phyloP scores from a whole-genome alignment of 2,113 vertebrate genomes.

The Tenebrosternarchus preto region DNA sequence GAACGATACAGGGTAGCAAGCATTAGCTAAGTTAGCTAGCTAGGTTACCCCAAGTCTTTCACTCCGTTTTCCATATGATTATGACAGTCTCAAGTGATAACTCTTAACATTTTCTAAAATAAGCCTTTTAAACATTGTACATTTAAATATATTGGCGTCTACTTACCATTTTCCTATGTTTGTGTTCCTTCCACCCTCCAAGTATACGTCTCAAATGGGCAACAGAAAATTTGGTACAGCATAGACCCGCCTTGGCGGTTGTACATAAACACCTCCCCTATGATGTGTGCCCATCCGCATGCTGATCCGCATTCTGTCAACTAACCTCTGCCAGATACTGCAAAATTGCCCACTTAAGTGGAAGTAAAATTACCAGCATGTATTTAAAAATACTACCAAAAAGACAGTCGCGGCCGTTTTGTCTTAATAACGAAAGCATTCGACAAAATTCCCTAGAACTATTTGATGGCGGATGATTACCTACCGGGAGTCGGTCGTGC shows the following conservation, averaged over 20 bases:
- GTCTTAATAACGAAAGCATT: constrained; percentile 5
- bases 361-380: not conserved
- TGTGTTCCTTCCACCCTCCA: constrained; percentile 3
- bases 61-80: too few species aligned
- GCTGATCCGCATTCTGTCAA: constrained; percentile 43
- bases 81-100: too few species aligned
- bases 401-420: not conserved
- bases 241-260: constrained; percentile 70
- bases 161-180: constrained; percentile 61
- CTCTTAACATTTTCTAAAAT: too few species aligned
- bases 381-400: not conserved
- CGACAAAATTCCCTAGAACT: not conserved
- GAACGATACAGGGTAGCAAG: too few species aligned
- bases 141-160: not conserved
- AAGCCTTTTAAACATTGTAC: too few species aligned
- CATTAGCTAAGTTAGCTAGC: too few species aligned
- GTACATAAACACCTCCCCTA: constrained; percentile 83
- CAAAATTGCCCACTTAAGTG: not conserved
- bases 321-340: not conserved
- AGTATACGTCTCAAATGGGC: constrained; percentile 55
- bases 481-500: constrained; percentile 44
- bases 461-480: constrained; percentile 55
- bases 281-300: constrained; percentile 58
- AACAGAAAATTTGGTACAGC: constrained; percentile 71
- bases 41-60: too few species aligned